Base-by-base conservation (phyloP, 2,888 invertebrate genomes). In the Netelia fuscicornis region DNA sequence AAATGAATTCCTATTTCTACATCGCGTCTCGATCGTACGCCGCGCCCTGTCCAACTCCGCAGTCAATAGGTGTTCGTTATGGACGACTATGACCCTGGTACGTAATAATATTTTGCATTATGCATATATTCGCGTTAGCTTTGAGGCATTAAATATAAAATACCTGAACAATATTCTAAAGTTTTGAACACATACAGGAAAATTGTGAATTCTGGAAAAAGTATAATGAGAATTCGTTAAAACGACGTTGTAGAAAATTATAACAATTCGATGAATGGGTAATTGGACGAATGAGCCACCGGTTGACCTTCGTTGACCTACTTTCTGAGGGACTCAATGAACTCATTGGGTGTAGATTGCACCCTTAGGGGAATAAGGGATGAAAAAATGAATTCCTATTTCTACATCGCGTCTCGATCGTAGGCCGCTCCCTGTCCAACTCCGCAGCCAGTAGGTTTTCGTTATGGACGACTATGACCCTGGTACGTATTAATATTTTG, bases 61-160 rank as follows among this genome's bases (percentile, higher is more conserved):
- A 10, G 23, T 11, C 25, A 25, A 62, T 30, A 25, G 42, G 62
- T 72, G 58, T 81, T 72, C 64, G 44, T 62, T 74, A 30, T 11
- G 52, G 25, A 65, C 20, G 23, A 72, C 17, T 23, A 60, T 48
- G 54, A 42, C 20, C 17, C 56, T 20, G 42, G 76, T 30, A 30
- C 30, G 30, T 30, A 30, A 30, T 67, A 72, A 72, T 30, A 42
- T 72, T 42, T 20, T 48, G 11, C 11, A 48, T 11, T 48, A 48
- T 48, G 11, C 11, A 48, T 48, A 6, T 11, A 48, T 48, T 11
- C 25, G 42, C 25, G 48, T 17, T n/a, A 23, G 0, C 44, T 11
- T 48, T 1, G 20, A 6, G 42, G 67, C 8, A 58, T 9, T 44
- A 17, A 2, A 48, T 68, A 23, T 3, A 23, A n/a, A 25, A 54